Evolutionary conservation across 2,797 vertebrate species (phyloP).

Genomic region (Ctenochaetus hawaiiensis): DNA sequence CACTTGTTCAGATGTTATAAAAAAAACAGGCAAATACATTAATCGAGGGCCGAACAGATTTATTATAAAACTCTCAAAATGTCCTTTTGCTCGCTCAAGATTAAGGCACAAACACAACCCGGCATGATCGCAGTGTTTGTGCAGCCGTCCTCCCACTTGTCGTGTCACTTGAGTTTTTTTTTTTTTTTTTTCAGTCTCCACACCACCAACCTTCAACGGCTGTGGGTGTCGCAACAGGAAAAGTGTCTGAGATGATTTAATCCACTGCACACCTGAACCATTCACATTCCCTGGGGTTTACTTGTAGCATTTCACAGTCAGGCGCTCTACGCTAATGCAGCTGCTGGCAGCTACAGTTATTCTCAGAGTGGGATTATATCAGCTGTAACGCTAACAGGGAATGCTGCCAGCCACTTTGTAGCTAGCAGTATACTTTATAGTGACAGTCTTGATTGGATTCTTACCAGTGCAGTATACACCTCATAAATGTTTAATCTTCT

Average conservation of each 20-base stretch:
- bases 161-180: slow-evolving; percentile 24
- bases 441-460: slow-evolving; percentile 82
- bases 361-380: slow-evolving; percentile 73
- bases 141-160: neutral
- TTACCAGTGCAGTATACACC: slow-evolving; percentile 75
- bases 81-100: neutral
- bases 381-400: slow-evolving; percentile 75
- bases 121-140: slow-evolving; percentile 8
- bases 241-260: slow-evolving; percentile 64
- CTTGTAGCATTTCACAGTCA: slow-evolving; percentile 73
- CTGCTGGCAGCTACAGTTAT: slow-evolving; percentile 64
- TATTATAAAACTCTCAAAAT: neutral
- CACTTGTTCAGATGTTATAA: no score
- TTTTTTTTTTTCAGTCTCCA: slow-evolving; percentile 1
- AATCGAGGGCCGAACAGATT: neutral
- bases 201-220: slow-evolving; percentile 45
- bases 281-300: slow-evolving; percentile 64
- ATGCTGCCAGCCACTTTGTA: slow-evolving; percentile 71
- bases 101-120: neutral
- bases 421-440: slow-evolving; percentile 72
- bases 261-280: slow-evolving; percentile 69
- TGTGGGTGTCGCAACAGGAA: slow-evolving; percentile 34
- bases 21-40: neutral
- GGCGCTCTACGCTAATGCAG: slow-evolving; percentile 71
- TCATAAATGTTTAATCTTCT: slow-evolving; percentile 86